Conservation (phyloP, 2,113 vertebrate species). For the Osmerus eperlanus region DNA sequence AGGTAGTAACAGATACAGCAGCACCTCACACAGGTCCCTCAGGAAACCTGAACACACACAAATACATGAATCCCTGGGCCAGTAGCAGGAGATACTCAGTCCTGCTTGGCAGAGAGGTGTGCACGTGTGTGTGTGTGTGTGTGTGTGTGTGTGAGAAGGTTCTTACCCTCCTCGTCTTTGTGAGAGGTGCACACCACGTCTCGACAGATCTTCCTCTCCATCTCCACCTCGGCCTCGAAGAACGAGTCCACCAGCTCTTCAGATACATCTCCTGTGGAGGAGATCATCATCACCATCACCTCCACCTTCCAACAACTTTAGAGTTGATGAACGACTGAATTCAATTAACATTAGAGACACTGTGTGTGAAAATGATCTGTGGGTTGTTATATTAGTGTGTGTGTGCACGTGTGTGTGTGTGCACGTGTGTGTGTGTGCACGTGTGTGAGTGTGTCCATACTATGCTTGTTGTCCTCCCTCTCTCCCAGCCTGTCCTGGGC, state of each 20-base stretch:
- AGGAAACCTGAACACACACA: slow-evolving; percentile 81
- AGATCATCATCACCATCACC: neutral
- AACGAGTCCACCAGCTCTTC: slow-evolving; percentile 95
- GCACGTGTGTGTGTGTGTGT: neutral
- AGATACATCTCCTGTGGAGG: slow-evolving; percentile 74
- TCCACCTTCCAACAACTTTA: neutral
- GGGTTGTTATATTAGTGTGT: neutral
- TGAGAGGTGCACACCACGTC: slow-evolving; percentile 93
- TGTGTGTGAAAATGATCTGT: neutral
- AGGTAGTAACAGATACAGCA: slow-evolving; percentile 99
- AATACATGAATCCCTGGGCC: too few species aligned
- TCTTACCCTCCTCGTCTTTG: slow-evolving; percentile 95
- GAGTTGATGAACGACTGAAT: neutral
- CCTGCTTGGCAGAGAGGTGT: neutral
- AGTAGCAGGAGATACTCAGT: too few species aligned
- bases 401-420: too few species aligned
- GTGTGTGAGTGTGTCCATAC: slow-evolving; percentile 56
- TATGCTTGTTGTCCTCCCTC: slow-evolving; percentile 88
- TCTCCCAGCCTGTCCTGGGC: slow-evolving; percentile 91
- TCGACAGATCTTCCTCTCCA: slow-evolving; percentile 96
- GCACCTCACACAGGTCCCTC: slow-evolving; percentile 96
- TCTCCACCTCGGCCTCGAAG: slow-evolving; percentile 98
- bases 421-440: neutral
- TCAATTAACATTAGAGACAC: neutral
- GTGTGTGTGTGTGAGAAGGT: neutral